Evolutionary conservation across 2,797 vertebrate species (phyloP).

Genomic region (Tenualosa ilisha): DNA sequence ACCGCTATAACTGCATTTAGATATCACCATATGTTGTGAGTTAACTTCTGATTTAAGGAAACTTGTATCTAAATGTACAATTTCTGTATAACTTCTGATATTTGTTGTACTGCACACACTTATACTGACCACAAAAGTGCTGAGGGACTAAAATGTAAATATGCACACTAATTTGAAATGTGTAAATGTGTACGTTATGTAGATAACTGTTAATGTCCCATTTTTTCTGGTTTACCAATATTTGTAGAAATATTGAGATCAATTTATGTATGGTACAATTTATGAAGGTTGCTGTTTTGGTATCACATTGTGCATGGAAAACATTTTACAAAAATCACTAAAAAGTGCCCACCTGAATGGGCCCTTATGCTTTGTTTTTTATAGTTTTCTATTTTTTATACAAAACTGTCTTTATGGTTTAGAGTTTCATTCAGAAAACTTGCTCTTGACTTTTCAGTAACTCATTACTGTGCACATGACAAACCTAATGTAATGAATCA

Average conservation of each 20-base stretch:
- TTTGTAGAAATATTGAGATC: constrained; percentile 68
- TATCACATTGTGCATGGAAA: not conserved
- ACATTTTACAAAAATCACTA: not conserved
- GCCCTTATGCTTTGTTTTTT: not conserved
- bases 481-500: not conserved
- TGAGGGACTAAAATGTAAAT: not conserved
- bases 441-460: not conserved
- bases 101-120: not conserved
- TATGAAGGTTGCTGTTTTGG: not conserved
- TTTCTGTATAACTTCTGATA: not conserved
- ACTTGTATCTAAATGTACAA: not conserved
- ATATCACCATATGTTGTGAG: not conserved
- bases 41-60: not conserved
- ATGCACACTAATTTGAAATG: not conserved
- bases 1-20: not conserved
- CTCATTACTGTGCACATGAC: not conserved
- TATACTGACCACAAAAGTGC: not conserved
- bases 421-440: not conserved
- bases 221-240: not conserved
- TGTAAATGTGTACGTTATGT: not conserved
- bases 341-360: not conserved
- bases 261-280: constrained; percentile 49
- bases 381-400: not conserved
- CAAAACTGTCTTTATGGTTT: not conserved
- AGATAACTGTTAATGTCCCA: not conserved